Conservation (phyloP, 2,113 vertebrate genomes). For the Notechis scutatus region DNA sequence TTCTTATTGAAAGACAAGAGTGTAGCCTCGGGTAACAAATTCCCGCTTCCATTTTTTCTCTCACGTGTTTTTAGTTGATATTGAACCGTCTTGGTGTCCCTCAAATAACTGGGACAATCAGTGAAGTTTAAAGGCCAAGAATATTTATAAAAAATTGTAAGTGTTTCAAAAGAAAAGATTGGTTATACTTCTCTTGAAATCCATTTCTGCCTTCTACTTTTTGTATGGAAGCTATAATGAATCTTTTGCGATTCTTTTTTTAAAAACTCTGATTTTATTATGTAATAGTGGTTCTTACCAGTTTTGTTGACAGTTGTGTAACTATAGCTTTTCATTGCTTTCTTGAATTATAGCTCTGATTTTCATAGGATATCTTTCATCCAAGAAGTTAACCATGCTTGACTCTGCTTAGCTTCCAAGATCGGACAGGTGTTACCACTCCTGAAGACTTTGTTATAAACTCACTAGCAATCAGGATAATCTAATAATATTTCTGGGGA, state of each 20-base stretch:
- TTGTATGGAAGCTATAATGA: constrained; percentile 31
- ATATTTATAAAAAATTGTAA: background rate
- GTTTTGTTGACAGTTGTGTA: background rate
- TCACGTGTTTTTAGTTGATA: background rate
- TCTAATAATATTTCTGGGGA: constrained; percentile 15
- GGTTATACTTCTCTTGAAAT: rapidly evolving
- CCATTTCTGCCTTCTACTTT: constrained; percentile 9
- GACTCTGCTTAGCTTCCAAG: background rate
- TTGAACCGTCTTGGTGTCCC: constrained; percentile 14
- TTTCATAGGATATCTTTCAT: background rate
- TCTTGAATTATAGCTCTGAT: background rate
- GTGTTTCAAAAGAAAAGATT: constrained; percentile 9
- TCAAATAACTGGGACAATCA: background rate
- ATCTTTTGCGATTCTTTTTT: background rate
- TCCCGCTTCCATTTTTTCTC: constrained; percentile 9
- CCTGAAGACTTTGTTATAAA: background rate
- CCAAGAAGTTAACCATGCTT: background rate
- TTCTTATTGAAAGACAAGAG: constrained; percentile 36
- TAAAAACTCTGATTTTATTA: constrained; percentile 26
- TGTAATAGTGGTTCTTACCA: background rate
- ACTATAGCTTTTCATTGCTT: background rate
- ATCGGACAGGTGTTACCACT: background rate
- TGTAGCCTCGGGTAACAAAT: constrained; percentile 51
- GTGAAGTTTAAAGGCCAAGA: background rate
- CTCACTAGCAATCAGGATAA: constrained; percentile 29